Evolutionary conservation across 2,797 vertebrate genomes (phyloP), one percentile per base, ranked within the genome.

Genomic region (Podarcis siculus): DNA sequence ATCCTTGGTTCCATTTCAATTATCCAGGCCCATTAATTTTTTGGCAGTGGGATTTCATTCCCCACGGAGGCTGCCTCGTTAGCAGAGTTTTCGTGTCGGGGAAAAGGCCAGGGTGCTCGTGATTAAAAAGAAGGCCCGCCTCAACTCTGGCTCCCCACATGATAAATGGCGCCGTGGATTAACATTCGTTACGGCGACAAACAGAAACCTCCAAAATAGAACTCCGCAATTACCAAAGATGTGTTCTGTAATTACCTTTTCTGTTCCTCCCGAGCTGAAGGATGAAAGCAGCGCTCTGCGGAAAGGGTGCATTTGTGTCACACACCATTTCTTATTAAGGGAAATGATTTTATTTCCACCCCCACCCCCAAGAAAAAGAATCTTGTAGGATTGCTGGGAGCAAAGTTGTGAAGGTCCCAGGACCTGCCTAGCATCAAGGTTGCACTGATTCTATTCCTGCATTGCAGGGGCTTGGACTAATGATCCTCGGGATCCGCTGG

Each of bases 131-230:
- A 32, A 86, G 79, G 92, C 86, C 86, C 89, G 92, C 87, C 88
- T 91, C 92, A 91, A 84, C 90, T 80, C 86, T 5, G 94, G 86
- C 90, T 94, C 83, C 93, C 92, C 91, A 79, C 86, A 95, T 92
- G 93, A 95, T 90, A 93, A 93, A 93, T 93, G 94, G 93, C 83
- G 93, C 93, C 90, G 93, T 91, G 86, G 86, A 94, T 85, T 84
- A 32, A 7, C 35, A 30, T 58, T 76, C 76, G 71, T 69, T 93
- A 87, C 94, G 1, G 72, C 87, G 61, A 92, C 85, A 86, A 92
- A 25, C 86, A 89, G 90, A 94, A 95, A 79, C 89, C 77, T 87
- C 88, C 89, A 92, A 90, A 93, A 93, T 90, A 95, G 91, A 92
- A 94, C 86, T 82, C 90, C 92, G 93, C 94, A 92, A 93, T 94